Percentiles rank a stretch among this genome's conserved stretches.
phyloP scores from a whole-genome alignment of 1,140 invertebrate genomes.

The Amyelois transitella region DNA sequence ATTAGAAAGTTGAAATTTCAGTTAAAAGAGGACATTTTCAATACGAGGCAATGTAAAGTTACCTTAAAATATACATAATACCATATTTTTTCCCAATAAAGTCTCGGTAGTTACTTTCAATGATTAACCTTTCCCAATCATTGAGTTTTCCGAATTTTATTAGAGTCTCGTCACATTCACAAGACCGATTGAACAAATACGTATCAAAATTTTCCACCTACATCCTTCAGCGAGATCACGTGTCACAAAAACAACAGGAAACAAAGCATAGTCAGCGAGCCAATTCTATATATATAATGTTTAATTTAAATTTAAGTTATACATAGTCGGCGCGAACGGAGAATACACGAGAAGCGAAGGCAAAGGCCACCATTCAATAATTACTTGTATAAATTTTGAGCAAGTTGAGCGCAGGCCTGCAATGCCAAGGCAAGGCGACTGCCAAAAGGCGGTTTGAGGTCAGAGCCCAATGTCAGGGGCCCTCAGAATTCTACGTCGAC shows the following conservation, averaged over 20 bases:
- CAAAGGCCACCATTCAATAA: slow-evolving; percentile 41
- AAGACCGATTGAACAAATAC: too few relatives aligned
- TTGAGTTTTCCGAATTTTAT: too few relatives aligned
- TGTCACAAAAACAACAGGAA: neutral
- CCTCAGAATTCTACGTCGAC: slow-evolving; percentile 46
- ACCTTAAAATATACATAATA: neutral
- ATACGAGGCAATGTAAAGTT: neutral
- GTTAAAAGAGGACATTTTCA: neutral
- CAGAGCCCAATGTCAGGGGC: slow-evolving; percentile 65
- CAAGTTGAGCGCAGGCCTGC: slow-evolving; percentile 31
- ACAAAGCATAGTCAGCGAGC: neutral
- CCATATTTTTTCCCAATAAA: neutral
- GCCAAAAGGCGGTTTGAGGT: slow-evolving; percentile 60
- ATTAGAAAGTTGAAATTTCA: neutral
- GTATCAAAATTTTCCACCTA: too few relatives aligned
- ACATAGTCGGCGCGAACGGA: slow-evolving; percentile 23
- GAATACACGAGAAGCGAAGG: slow-evolving; percentile 22
- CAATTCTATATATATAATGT: slow-evolving; percentile 2
- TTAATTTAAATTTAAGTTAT: slow-evolving; percentile 17
- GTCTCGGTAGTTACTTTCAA: too few relatives aligned
- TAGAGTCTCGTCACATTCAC: too few relatives aligned
- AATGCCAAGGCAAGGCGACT: slow-evolving; percentile 69
- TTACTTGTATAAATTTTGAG: slow-evolving; percentile 51
- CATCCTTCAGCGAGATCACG: neutral
- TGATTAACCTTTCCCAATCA: too few relatives aligned